Evolutionary conservation across 2,888 invertebrate genomes (phyloP), one percentile per base, ranked within the genome.

Genomic region (Lepetodrilus schrolli): DNA sequence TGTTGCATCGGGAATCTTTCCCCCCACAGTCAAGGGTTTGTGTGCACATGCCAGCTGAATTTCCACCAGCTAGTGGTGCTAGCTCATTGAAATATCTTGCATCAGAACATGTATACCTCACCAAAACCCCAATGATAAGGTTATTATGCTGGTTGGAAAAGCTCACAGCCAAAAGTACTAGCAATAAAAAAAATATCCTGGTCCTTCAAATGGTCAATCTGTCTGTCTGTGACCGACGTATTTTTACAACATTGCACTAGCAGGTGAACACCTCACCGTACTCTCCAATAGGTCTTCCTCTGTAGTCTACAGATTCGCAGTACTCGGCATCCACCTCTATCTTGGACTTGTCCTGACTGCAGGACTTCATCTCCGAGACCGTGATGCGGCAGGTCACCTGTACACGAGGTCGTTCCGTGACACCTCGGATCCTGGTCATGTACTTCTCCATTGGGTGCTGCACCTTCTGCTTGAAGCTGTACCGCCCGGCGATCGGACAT

Each of bases 401-500:
- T 2, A 97, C 96, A 77, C 98, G 94, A 13, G 98, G 98, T 87
- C 96, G 95, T 73, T 96, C 91, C 0, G 98, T 99, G 0, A 99
- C 96, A 75, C 98, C 98, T 66, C 98, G 93, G 85, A 99, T 98
- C 90, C 98, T 94, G 0, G 98, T 98, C 91, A 95, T 95, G 87
- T 98, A 98, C 37, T 86, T 79, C 75, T 90, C 89, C 43, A 84
- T 81, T 0, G 72, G 20, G 37, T 83, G 79, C 4, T 84, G 83
- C 0, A 76, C 81, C 89, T 96, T 76, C 91, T 99, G 98, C 0
- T 94, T 94, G 87, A 99, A 99, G 90, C 95, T 95, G 89, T 96
- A 99, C 91, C 98, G 97, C 1, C 99, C 99, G 49, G 97, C 98
- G 0, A 99, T 95, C 0, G 98, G 98, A 90, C 98, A 99, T 50